Percentiles rank a stretch among this genome's conserved stretches.
phyloP scores from a whole-genome alignment of 2,113 vertebrate species.

The Tamias sibiricus region DNA sequence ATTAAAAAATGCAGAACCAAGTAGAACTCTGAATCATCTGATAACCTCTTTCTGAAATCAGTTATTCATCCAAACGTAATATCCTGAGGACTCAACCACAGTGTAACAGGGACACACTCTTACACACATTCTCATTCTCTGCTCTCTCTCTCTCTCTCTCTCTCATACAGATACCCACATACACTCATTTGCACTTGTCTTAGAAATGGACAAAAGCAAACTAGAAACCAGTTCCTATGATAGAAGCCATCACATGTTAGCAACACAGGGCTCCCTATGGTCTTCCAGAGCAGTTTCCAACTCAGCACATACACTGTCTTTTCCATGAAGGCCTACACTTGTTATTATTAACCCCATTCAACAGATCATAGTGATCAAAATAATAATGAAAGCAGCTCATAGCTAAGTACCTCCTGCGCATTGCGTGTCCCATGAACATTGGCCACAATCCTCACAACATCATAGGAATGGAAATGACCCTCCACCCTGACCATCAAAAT shows the following conservation, averaged over 20 bases:
- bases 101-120: neutral
- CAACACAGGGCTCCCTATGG: neutral
- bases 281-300: neutral
- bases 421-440: neutral
- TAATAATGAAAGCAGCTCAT: neutral
- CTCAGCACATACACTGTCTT: neutral
- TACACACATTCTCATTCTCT: neutral
- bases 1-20: neutral
- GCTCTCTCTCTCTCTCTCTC: neutral
- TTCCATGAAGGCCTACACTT: neutral
- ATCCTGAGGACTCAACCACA: neutral
- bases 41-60: neutral
- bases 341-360: neutral
- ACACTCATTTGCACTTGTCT: neutral
- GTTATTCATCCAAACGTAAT: neutral
- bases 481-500: too few species aligned
- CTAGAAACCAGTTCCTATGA: neutral
- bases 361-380: neutral
- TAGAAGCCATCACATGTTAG: neutral
- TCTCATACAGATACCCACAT: neutral
- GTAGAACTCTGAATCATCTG: neutral
- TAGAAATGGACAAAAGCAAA: neutral
- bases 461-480: neutral
- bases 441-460: neutral
- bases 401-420: neutral